Evolutionary conservation across 2,888 invertebrate genomes (phyloP), one percentile per base, ranked within the genome.

Genomic region (Lymantria monacha): DNA sequence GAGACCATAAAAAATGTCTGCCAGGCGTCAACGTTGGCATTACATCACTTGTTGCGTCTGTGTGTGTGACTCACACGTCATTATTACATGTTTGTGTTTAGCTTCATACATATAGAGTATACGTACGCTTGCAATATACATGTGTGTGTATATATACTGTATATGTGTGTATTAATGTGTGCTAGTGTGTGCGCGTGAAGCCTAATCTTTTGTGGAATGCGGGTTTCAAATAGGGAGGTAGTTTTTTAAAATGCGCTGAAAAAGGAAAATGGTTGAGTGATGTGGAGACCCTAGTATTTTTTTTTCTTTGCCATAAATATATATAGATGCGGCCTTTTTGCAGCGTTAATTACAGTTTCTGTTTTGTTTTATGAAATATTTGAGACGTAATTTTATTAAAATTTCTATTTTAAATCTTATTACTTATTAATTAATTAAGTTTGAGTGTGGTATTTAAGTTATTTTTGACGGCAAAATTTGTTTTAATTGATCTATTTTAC

Each of bases 131-230:
- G 10, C 3, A 42, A 37, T 47, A 30, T 15, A 49, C 72, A 76
- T 76, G 74, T 76, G 80, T 57, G 76, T 69, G 66, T 74, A 75
- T 73, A 75, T 74, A 74, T 76, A 70, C 64, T 72, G 75, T 42
- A 41, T 36, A 30, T 74, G 75, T 75, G 74, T 74, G 79, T 57
- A 14, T 9, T 9, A 8, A 13, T 37, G 38, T 14, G 14, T 41
- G 9, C n/a, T 10, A 13, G 36, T 73, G 75, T 75, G 74, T 75
- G 5, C 5, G 79, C 58, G 76, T 72, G 66, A 68, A 74, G 81
- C 83, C 86, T 89, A 88, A 89, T 87, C 89, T 88, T 87, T 85
- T 81, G 81, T 82, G 90, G 90, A 88, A 90, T 90, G 88, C 82
- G 81, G 86, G 85, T 73, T 87, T 81, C 83, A 83, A 85, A 85